Evolutionary conservation across 2,113 vertebrate genomes (phyloP).

Genomic region (Balaenoptera acutorostrata): DNA sequence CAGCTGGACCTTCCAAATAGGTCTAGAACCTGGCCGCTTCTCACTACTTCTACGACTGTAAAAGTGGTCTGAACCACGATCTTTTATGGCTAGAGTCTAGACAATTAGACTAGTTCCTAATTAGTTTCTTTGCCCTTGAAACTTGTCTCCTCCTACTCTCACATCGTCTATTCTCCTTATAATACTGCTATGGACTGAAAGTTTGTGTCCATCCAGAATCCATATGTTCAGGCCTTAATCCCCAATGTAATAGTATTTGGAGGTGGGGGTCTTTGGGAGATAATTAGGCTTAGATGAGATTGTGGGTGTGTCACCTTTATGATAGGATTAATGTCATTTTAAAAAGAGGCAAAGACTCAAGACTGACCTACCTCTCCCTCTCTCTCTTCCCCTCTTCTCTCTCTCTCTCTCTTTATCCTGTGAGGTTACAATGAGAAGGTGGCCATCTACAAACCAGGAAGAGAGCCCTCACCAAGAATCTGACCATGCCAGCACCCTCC

Average conservation of each 20-base stretch:
- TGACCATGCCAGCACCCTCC: not conserved
- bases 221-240: not conserved
- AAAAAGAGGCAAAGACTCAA: not conserved
- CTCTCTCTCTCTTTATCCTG: not conserved
- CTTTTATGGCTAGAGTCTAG: not conserved
- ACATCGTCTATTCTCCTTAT: not conserved
- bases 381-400: not conserved
- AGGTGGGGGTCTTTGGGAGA: not conserved
- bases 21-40: not conserved
- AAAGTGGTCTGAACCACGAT: not conserved
- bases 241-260: not conserved
- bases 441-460: not conserved
- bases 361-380: not conserved
- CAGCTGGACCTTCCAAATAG: not conserved
- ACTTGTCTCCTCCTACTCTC: not conserved
- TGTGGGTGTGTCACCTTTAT: rapidly evolving
- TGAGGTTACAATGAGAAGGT: not conserved
- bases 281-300: not conserved
- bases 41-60: not conserved
- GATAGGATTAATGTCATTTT: not conserved
- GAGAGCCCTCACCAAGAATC: not conserved
- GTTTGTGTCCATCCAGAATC: not conserved
- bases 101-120: not conserved
- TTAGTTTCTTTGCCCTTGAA: not conserved
- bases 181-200: not conserved